phyloP scores from a whole-genome alignment of 1,140 invertebrate species.

The Musca vetustissima region DNA sequence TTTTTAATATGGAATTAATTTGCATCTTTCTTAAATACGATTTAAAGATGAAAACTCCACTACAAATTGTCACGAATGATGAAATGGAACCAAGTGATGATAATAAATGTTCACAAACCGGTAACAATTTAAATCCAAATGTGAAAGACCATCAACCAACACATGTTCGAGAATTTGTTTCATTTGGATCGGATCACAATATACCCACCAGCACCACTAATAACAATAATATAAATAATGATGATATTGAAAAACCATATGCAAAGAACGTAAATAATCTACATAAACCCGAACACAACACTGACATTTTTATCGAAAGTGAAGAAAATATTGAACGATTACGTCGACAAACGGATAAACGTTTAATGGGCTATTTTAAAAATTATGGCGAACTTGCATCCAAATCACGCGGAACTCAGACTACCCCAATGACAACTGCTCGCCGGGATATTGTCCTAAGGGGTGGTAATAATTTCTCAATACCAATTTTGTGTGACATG shows the following conservation, averaged over 20 bases:
- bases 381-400: constrained; percentile 50
- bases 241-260: too few relatives aligned
- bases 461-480: constrained; percentile 47
- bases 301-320: background rate
- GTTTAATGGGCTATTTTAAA: constrained; percentile 43
- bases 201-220: too few relatives aligned
- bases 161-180: too few relatives aligned
- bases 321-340: constrained; percentile 37
- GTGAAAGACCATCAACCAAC: too few relatives aligned
- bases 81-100: background rate
- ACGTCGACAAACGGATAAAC: constrained; percentile 43
- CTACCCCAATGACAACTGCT: constrained; percentile 33
- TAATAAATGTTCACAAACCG: background rate
- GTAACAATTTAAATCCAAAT: too few relatives aligned
- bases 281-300: too few relatives aligned
- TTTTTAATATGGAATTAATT: too few relatives aligned
- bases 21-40: too few relatives aligned
- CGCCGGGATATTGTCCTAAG: constrained; percentile 44
- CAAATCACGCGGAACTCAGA: constrained; percentile 45
- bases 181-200: too few relatives aligned
- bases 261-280: too few relatives aligned
- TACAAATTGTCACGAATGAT: background rate
- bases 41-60: background rate
- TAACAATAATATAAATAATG: too few relatives aligned
- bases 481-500: constrained; percentile 52